Evolutionary conservation across 2,113 vertebrate species (phyloP).

Genomic region (Cichladusa arquata): DNA sequence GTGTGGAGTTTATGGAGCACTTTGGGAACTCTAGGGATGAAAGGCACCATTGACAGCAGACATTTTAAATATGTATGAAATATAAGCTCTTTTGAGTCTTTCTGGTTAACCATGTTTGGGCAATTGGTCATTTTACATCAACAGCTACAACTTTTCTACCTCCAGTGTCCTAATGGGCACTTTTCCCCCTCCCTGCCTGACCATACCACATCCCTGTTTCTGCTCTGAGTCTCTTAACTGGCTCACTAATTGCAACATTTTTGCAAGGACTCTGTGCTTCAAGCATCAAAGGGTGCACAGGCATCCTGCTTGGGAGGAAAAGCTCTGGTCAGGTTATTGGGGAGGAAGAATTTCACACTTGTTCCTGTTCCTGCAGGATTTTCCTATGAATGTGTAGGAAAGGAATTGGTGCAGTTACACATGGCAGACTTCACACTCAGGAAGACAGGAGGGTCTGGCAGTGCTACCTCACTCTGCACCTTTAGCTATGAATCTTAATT

Average conservation of each 20-base stretch:
- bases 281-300: conserved; percentile 13
- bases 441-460: neutral
- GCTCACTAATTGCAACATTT: conserved; percentile 29
- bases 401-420: neutral
- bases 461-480: neutral
- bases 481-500: neutral
- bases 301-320: conserved; percentile 30
- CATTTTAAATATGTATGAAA: conserved; percentile 34
- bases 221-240: neutral
- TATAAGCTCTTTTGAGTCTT: neutral
- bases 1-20: neutral
- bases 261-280: neutral
- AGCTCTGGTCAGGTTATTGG: conserved; percentile 23
- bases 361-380: conserved; percentile 9
- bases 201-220: neutral
- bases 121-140: conserved; percentile 20
- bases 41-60: conserved; percentile 31
- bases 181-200: neutral
- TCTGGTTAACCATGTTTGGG: conserved; percentile 52
- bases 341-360: conserved; percentile 29
- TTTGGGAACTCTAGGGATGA: neutral
- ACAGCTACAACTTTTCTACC: neutral
- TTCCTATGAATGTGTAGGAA: neutral
- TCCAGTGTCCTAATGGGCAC: neutral
- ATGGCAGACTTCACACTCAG: neutral